Evolutionary conservation across 2,888 invertebrate genomes (phyloP), one percentile per base, ranked within the genome.

Genomic region (Holacanthella duospinosa): DNA sequence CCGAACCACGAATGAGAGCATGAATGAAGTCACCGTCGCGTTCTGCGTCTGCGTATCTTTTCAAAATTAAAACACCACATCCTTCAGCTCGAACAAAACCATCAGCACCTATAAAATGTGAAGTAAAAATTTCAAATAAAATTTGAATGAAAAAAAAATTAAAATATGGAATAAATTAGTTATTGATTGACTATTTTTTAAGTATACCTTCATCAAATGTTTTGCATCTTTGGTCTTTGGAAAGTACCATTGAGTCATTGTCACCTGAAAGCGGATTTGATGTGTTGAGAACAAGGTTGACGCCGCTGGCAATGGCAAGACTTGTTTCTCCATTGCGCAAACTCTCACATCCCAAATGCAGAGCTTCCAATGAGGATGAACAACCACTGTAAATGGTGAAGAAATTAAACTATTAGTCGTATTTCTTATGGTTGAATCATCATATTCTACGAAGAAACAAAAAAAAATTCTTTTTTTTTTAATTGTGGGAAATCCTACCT

Each of bases 1-100:
- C 61, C 3, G 62, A 27, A 6, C 66, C 66, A 3, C 60, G 56
- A 36, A 66, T 66, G 2, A 66, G 28, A 6, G 43, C 63, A 28
- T 58, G 55, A n/a, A 68, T 59, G 1, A 26, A 58, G 24, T 68
- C 63, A 2, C 62, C 64, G 25, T 66, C 64, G n/a, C 57, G 26
- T 0, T 60, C 48, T n/a, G 69, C 67, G n/a, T 66, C 65, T 0
- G 63, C 43, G 24, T 43, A 64, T 43, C 65, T 36, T 48, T 69
- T 69, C 21, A 69, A 29, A 25, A 69, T 28, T 6, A 69, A 9
- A 9, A 62, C 65, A 1, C 58, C 67, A 26, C 64, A 62, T 1
- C 65, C 68, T 57, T 68, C 68, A 19, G 63, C 67, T 28, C 67
- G 36, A 12, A 62, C 68, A 24, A 66, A 65, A 0, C 68, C 68